Base-by-base conservation (phyloP, 2,888 invertebrate genomes). In the Drosophila quinaria region DNA sequence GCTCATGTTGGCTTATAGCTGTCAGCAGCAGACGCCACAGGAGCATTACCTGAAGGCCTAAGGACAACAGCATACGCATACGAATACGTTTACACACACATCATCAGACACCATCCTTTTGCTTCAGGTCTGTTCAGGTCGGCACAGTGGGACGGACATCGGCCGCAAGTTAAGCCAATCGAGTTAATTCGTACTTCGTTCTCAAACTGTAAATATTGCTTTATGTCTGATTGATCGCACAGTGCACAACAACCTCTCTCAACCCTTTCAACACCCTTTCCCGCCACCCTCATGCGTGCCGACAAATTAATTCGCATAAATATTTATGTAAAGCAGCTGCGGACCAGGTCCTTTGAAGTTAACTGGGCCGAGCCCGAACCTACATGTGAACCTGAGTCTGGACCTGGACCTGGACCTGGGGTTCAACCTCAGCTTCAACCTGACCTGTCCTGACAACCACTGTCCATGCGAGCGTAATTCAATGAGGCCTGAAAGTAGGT, bases 231-330 rank as follows among this genome's bases (percentile, higher is more conserved):
- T 88, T 86, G 89, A 75, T 86, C 66, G 66, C 58, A 22, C 11
- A 17, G 29, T 4, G 33, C 35, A 47, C 46, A 47, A 17, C 41
- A 0, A 2, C 22, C 22, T 4, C 5, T 25, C 22, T 4, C 22
- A 42, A 15, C 11, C 58, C 25, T 6, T 17, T 19, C 19, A 17
- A 0, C 22, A 11, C 54, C 8, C 17, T 5, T 10, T 50, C 11
- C 37, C 15, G 11, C 31, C 10, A 29, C 42, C 22, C 49, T 8
- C 46, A 61, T 70, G 67, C 70, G 72, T 77, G 87, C 72, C 76
- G 67, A 64, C 71, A 84, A 86, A 84, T 84, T 86, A 89, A 80
- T 83, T 83, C 69, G 78, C 83, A 86, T 86, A 75, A 84, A 84
- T 89, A 84, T 88, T 89, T 76, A 80, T 82, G 70, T 51, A 70